Base-by-base conservation (phyloP, 2,113 vertebrate species). In the Zosterops lateralis region DNA sequence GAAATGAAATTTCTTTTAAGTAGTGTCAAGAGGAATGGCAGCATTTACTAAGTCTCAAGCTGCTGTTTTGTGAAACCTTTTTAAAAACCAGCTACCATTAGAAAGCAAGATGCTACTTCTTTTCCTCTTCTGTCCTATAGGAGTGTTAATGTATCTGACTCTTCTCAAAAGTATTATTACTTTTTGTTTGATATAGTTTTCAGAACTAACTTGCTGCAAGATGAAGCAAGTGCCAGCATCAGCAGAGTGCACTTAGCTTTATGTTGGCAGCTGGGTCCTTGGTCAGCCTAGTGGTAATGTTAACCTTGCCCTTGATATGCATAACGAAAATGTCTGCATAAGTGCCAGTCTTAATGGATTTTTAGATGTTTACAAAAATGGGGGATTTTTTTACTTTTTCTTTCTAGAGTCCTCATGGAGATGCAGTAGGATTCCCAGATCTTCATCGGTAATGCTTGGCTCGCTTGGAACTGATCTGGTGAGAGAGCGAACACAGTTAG, bases 361-460 rank as follows among this genome's bases (percentile, higher is more conserved):
- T 66, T 54, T 42, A 54, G 61, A 38, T 34, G 0, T 42, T 61
- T 67, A 57, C 20, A 57, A 60, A 62, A 56, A 0, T 2, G 3
- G 8, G 6, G 25, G 10, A 29, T 70, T 83, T 85, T 70, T 75
- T 40, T 91, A 86, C 51, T 78, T 87, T 95, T 94, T 82, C 61
- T 84, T 95, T 89, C 95, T 96, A 98, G 99, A 99, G 97, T 98
- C 98, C 21, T 97, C 98, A 12, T 98, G 99, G 98, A 98, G 98
- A 82, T 98, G 97, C 84, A 98, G 97, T 96, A 98, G 98, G 54
- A 98, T 98, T 82, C 98, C 99, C 40, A 98, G 98, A 79, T 98
- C 98, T 76, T 98, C 98, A 15, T 97, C 98, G 22, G 95, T 98
- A 83, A 96, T 98, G 60, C 96, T 98, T 95, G 96, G 97, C 92